phyloP scores from a whole-genome alignment of 2,888 invertebrate genomes.

The Sceliomorpha sp. region DNA sequence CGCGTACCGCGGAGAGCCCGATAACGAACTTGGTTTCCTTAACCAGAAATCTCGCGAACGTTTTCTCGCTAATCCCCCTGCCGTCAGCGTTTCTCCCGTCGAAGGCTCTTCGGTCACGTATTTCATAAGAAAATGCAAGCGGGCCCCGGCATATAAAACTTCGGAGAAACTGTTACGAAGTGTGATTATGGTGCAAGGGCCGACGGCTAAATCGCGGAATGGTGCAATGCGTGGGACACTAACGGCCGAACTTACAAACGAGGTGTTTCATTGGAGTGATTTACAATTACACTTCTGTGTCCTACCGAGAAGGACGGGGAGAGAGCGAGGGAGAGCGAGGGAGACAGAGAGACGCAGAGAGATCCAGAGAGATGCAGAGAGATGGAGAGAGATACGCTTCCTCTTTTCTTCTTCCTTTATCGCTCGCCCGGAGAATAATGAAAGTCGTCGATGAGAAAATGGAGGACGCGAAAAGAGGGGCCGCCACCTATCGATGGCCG shows the following conservation, averaged over 20 bases:
- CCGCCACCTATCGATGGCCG: slow-evolving; percentile 65
- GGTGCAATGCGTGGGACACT: slow-evolving; percentile 12
- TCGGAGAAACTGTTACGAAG: slow-evolving; percentile 15
- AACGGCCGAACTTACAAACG: slow-evolving; percentile 12
- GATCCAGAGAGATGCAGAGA: too few relatives aligned
- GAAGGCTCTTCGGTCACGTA: slow-evolving; percentile 12
- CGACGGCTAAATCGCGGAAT: slow-evolving; percentile 16
- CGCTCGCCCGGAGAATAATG: not conserved
- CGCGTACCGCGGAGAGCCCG: too few relatives aligned
- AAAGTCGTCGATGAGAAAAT: slow-evolving; percentile 15
- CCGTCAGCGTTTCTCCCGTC: slow-evolving; percentile 2
- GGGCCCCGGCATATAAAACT: slow-evolving; percentile 12
- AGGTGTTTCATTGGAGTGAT: slow-evolving; percentile 8
- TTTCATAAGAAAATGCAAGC: slow-evolving; percentile 15
- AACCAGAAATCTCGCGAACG: not conserved
- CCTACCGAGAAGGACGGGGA: too few relatives aligned
- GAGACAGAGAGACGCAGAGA: too few relatives aligned
- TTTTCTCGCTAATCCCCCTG: slow-evolving; percentile 3
- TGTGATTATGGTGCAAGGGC: slow-evolving; percentile 14
- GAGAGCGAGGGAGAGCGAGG: too few relatives aligned
- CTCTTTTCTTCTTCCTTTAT: too few relatives aligned
- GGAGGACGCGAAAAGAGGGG: slow-evolving; percentile 38
- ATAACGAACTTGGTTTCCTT: slow-evolving; percentile 1
- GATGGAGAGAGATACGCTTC: too few relatives aligned
- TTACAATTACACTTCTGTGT: slow-evolving; percentile 13